Evolutionary conservation across 1,140 invertebrate species (phyloP).

Genomic region (Coelopa frigida): DNA sequence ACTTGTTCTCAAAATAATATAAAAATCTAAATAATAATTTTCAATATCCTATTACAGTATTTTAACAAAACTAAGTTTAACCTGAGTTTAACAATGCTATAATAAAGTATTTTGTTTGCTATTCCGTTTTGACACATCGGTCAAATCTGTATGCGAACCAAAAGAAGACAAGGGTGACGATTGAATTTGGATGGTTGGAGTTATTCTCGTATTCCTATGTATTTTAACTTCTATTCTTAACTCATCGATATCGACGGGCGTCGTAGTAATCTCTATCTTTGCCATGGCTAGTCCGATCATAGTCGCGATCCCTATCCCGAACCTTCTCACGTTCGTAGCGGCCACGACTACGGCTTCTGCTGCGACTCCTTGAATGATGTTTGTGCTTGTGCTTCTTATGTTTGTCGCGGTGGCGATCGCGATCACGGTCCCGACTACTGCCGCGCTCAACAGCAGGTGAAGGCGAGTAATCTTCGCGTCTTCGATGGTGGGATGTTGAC

Average conservation of each 20-base stretch:
- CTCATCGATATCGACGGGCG: conserved; percentile 12
- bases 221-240: background rate
- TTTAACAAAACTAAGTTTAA: no score
- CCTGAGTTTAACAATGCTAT: conserved; percentile 11
- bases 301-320: conserved; percentile 1
- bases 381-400: conserved; percentile 41
- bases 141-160: no score
- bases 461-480: conserved; percentile 1
- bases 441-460: conserved; percentile 7
- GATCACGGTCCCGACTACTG: conserved; percentile 11
- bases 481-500: background rate
- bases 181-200: background rate
- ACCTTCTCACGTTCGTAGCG: conserved; percentile 10
- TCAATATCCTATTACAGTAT: no score
- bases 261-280: conserved; percentile 9
- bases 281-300: no score
- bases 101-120: conserved; percentile 3
- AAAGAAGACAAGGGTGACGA: no score
- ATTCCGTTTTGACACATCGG: background rate
- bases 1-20: no score
- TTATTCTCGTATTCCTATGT: conserved; percentile 1
- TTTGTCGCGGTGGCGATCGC: conserved; percentile 30
- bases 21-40: no score
- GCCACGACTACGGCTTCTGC: conserved; percentile 25
- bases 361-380: conserved; percentile 32